These are phyloP conservation scores for Eidolon dupreanum DNA, from an alignment of 2,797 vertebrate genomes.

Conservation along the genomic window DNA sequence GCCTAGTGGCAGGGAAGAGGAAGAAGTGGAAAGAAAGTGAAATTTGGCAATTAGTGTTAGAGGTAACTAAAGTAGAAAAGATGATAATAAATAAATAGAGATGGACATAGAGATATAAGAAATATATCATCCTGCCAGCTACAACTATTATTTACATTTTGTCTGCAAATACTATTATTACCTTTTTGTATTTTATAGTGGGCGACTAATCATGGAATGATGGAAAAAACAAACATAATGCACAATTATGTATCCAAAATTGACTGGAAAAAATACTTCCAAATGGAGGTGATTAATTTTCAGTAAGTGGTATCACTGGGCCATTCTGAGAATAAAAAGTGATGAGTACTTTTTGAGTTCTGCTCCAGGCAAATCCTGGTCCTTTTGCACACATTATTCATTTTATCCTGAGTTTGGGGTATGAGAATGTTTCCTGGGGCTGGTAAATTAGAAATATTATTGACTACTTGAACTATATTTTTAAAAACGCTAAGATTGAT, in stretches of 20 bases:
- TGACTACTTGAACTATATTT: not conserved
- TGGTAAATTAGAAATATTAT: not conserved
- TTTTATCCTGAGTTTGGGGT: not conserved
- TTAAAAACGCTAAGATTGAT: not conserved
- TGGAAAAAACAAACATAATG: not conserved
- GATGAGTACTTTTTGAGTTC: not conserved
- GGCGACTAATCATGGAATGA: not conserved
- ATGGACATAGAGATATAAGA: not conserved
- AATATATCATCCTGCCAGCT: not conserved
- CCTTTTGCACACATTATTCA: not conserved
- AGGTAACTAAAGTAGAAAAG: not conserved
- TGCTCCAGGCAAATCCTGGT: not conserved
- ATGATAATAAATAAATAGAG: not conserved
- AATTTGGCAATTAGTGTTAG: not conserved
- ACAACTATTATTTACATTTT: not conserved
- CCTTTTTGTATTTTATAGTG: not conserved
- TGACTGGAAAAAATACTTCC: not conserved
- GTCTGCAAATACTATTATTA: not conserved
- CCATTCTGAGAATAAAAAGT: not conserved
- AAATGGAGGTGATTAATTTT: not conserved
- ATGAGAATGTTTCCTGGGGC: not conserved
- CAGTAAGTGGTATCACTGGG: not conserved
- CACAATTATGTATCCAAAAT: not conserved
- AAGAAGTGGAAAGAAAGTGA: not conserved
- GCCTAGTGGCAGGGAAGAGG: not conserved